These are phyloP conservation scores for Astyanax mexicanus DNA, from an alignment of 2,797 vertebrate species.

Conservation along the genomic window DNA sequence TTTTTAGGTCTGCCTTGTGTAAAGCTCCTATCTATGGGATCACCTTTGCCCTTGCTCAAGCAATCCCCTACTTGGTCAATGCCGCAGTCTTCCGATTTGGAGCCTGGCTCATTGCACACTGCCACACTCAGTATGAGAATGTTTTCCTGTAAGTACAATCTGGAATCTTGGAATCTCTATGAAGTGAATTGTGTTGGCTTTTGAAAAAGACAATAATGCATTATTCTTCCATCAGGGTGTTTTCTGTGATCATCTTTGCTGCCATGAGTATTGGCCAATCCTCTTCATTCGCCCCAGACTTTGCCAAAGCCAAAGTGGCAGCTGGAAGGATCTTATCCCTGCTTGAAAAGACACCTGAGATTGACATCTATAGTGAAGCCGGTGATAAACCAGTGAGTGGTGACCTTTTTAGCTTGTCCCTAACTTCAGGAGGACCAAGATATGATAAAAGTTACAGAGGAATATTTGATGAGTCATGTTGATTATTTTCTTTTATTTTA, in stretches of 20 bases:
- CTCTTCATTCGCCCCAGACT: constrained; percentile 74
- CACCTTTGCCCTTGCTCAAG: constrained; percentile 67
- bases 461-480: no score
- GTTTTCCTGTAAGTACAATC: constrained; percentile 76
- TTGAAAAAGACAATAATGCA: neutral
- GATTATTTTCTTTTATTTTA: constrained; percentile 26
- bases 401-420: neutral
- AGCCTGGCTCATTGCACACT: constrained; percentile 75
- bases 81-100: constrained; percentile 77
- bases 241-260: constrained; percentile 73
- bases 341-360: constrained; percentile 69
- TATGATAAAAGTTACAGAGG: no score
- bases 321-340: constrained; percentile 73
- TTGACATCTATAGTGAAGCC: constrained; percentile 76
- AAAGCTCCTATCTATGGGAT: constrained; percentile 69
- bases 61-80: constrained; percentile 65
- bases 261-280: constrained; percentile 75
- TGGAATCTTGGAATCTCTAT: neutral
- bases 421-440: neutral
- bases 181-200: neutral
- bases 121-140: constrained; percentile 74
- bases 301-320: constrained; percentile 73
- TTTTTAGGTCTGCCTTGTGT: constrained; percentile 65
- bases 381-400: constrained; percentile 73
- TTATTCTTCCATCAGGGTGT: constrained; percentile 64